These are phyloP conservation scores for Drosophila anceps DNA, from an alignment of 2,888 invertebrate genomes.

Conservation along the genomic window DNA sequence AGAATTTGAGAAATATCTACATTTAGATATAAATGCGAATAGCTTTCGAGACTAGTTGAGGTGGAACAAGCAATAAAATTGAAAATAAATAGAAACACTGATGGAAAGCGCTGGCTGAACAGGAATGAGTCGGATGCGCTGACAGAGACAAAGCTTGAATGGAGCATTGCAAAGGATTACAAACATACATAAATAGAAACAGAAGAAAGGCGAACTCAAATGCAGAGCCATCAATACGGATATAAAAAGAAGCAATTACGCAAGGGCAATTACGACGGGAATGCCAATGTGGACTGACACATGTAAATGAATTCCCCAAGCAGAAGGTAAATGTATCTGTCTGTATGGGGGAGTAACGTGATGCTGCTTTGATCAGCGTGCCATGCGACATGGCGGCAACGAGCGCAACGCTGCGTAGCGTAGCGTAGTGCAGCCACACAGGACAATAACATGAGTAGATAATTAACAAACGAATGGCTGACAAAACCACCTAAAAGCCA, in stretches of 20 bases:
- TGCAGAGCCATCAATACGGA: background rate
- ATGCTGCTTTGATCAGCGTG: background rate
- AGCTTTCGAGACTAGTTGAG: background rate
- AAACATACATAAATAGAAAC: background rate
- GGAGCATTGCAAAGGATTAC: background rate
- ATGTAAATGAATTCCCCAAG: background rate
- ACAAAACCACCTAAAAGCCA: conserved; percentile 21
- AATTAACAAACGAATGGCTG: conserved; percentile 50
- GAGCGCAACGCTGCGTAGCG: background rate
- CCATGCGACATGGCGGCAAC: background rate
- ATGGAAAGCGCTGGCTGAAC: background rate
- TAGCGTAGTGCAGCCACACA: conserved; percentile 6
- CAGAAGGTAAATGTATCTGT: background rate
- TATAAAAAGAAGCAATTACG: background rate
- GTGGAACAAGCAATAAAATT: background rate
- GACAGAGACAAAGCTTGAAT: background rate
- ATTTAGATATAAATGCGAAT: background rate
- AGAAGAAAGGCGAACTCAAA: background rate
- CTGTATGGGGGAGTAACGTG: background rate
- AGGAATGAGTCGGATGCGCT: background rate
- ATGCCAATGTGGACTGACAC: background rate
- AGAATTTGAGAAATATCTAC: background rate
- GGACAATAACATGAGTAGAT: conserved; percentile 38
- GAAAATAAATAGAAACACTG: background rate
- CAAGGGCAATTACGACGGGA: conserved; percentile 1